Evolutionary conservation across 2,888 invertebrate species (phyloP), one percentile per base, ranked within the genome.

Genomic region (Harpalus rufipes): DNA sequence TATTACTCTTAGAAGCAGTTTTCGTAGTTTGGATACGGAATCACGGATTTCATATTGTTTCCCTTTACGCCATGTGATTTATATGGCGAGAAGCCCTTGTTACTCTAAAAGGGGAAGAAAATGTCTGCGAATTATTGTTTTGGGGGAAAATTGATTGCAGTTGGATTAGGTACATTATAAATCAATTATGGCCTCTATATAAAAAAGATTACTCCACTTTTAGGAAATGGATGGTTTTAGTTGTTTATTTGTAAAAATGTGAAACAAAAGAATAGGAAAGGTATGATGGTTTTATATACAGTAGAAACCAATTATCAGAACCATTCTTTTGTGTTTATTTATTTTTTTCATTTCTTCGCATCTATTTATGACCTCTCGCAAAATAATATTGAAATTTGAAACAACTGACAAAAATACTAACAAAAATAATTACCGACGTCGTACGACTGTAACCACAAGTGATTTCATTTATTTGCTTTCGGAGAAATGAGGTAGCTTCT

Each of bases 11-110:
- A 25, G 25, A n/a, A 78, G 56, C 78, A 78, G 56, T 78, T 78
- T 76, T 78, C 78, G 32, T 78, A 78, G 56, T 78, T 78, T 78
- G 56, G 25, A 14, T 76, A 78, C 78, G 56, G 78, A 78, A 78
- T 78, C 78, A 78, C 25, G 58, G 51, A 56, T 78, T 78, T 78
- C 78, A 78, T 78, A 78, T 78, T 78, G 78, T 58, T 78, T 78
- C 56, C 78, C 44, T 78, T 76, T 74, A 74, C 74, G 51, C 74
- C 8, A 10, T 32, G 44, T 44, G 72, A 74, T 74, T 74, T 74
- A 74, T 74, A 44, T 12, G 16, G 10, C 41, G 72, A 41, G 72
- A 41, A 41, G 41, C 14, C 41, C 16, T 74, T 74, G 41, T 74
- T 74, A 21, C 16, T 74, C 72, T 74, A 18, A n/a, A 41, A 16